These are phyloP conservation scores for Thomomys bottae DNA, from an alignment of 2,113 vertebrate genomes.

Conservation along the genomic window DNA sequence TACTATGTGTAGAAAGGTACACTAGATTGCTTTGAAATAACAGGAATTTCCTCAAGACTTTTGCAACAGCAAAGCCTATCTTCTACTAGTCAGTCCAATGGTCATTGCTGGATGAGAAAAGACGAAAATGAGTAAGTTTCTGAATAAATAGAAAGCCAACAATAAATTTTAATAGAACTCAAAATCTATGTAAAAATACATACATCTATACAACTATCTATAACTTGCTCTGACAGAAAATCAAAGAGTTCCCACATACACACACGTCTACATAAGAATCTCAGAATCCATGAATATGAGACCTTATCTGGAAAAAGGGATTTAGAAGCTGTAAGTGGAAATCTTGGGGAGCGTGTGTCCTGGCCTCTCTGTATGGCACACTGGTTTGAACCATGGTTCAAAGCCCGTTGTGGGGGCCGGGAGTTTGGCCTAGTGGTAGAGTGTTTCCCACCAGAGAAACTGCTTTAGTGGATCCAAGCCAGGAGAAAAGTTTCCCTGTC, in stretches of 20 bases:
- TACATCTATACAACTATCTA: neutral
- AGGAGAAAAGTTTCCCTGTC: too few species aligned
- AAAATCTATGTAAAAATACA: neutral
- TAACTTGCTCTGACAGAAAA: neutral
- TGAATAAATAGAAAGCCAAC: neutral
- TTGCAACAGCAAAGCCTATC: neutral
- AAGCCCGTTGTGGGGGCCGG: too few species aligned
- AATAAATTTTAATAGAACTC: neutral
- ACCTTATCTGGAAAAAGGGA: neutral
- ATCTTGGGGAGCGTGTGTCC: neutral
- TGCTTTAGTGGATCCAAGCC: too few species aligned
- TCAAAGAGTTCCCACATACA: neutral
- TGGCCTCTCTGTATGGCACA: neutral
- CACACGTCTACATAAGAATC: neutral
- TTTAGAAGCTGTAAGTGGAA: neutral
- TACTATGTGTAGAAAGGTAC: neutral
- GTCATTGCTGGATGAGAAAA: neutral
- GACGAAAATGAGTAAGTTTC: neutral
- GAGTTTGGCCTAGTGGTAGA: too few species aligned
- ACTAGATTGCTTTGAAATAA: neutral
- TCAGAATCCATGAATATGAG: neutral
- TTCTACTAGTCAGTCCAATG: neutral
- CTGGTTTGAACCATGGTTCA: too few species aligned
- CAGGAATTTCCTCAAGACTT: neutral
- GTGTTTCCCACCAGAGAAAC: too few species aligned